Base-by-base conservation (phyloP, 2,113 vertebrate genomes). In the Hiodon tergisus region DNA sequence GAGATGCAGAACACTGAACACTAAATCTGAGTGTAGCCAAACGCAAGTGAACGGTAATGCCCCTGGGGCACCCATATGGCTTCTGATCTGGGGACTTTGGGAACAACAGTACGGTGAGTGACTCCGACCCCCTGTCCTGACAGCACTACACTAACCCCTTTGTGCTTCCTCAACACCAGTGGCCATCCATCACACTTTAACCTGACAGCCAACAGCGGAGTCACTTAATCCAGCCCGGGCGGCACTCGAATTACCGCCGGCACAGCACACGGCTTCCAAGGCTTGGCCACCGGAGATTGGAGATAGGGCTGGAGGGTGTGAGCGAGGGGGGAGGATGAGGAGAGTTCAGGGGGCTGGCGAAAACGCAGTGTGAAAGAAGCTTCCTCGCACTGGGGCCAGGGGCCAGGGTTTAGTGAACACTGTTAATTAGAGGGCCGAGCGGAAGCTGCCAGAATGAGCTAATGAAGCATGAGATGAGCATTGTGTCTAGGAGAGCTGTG, bases 141-240 rank as follows among this genome's bases (percentile, higher is more conserved):
- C 83, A 81, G 79, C 82, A 79, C 62, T 87, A 95, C 92, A 94
- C 89, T 84, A 75, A 72, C 16, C 78, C 86, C 92, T 94, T 95
- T 95, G 93, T 95, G 86, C 85, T 87, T 82, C 63, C 73, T 81
- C 86, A 87, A 90, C 94, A 95, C 92, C 91, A 91, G 92, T 91
- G 91, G 50, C 86, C 78, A 94, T 95, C 93, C 93, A 93, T 95
- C 94, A 95, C 86, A 65, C 85, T 71, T 79, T 93, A 95, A 94
- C 92, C 89, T 92, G 94, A 95, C 94, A 95, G 92, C 86, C 78
- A 81, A 85, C 86, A 90, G 87, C 85, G 77, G 61, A 83, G 83
- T 76, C 80, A 73, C 75, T 86, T 90, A 88, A 90, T 87, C 91
- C 88, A 77, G 81, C 50, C 72, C 78, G 46, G 69, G 68, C 65